Conservation (phyloP, 2,888 invertebrate genomes). For the Apodemia zela region DNA sequence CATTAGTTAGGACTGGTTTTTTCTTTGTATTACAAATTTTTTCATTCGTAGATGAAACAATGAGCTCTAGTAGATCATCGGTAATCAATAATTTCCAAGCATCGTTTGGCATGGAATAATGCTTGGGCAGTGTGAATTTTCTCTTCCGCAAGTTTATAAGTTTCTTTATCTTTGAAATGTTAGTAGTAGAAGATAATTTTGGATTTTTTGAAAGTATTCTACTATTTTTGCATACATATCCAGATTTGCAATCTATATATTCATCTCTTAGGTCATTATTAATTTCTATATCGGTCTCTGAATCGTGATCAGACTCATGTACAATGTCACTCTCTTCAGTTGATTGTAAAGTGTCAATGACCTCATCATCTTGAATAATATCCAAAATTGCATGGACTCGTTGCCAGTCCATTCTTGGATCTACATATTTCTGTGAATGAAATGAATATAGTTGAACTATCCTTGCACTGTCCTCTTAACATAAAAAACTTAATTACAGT, state of each 20-base stretch:
- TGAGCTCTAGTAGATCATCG: constrained; percentile 62
- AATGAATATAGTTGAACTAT: constrained; percentile 72
- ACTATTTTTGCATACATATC: constrained; percentile 57
- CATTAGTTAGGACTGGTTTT: constrained; percentile 41
- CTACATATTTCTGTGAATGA: constrained; percentile 74
- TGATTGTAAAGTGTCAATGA: constrained; percentile 64
- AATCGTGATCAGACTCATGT: constrained; percentile 65
- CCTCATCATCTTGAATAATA: constrained; percentile 67
- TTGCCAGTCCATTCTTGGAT: constrained; percentile 75
- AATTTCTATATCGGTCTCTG: constrained; percentile 63
- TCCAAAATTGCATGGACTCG: constrained; percentile 72
- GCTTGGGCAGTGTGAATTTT: constrained; percentile 38
- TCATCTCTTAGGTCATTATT: constrained; percentile 46
- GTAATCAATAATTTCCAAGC: constrained; percentile 67
- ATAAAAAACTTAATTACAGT: constrained; percentile 29
- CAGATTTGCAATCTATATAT: constrained; percentile 50
- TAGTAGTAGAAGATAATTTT: constrained; percentile 37
- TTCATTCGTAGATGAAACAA: constrained; percentile 64
- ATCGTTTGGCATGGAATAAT: constrained; percentile 50
- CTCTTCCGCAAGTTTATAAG: constrained; percentile 44
- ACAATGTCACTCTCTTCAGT: constrained; percentile 62
- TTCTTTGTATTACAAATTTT: constrained; percentile 47
- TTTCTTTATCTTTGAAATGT: constrained; percentile 43
- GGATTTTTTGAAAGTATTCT: constrained; percentile 49
- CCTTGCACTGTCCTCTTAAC: constrained; percentile 36